Percentiles rank a stretch among this genome's conserved stretches.
Evolutionary conservation across 2,888 invertebrate species (phyloP).

Genomic region (Lysandra bellargus): DNA sequence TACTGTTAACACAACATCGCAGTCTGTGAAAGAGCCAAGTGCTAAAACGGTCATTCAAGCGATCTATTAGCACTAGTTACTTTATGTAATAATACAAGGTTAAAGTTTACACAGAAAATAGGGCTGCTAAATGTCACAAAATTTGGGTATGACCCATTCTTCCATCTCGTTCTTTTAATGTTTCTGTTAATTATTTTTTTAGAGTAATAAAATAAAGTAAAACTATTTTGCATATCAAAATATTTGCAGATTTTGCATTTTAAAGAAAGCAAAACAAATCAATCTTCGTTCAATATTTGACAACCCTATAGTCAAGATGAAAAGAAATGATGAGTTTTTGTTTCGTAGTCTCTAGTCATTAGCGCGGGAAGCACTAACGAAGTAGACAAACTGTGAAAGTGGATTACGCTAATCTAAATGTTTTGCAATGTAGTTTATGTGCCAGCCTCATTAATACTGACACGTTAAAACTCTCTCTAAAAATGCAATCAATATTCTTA

Average conservation of each 20-base stretch:
- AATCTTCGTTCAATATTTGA: neutral
- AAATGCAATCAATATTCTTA: slow-evolving; percentile 27
- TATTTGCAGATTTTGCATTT: too few species aligned
- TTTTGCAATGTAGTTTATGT: slow-evolving; percentile 44
- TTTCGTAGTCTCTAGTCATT: slow-evolving; percentile 42
- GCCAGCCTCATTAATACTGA: slow-evolving; percentile 38
- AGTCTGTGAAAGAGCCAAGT: slow-evolving; percentile 33
- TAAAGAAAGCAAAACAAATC: too few species aligned
- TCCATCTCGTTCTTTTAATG: neutral
- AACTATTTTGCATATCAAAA: too few species aligned
- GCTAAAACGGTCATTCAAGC: slow-evolving; percentile 37
- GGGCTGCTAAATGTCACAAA: neutral
- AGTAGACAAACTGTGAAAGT: slow-evolving; percentile 42
- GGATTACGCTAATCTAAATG: slow-evolving; percentile 44
- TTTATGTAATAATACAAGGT: slow-evolving; percentile 41
- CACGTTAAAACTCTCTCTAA: slow-evolving; percentile 35
- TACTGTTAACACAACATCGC: slow-evolving; percentile 33
- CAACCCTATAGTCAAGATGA: slow-evolving; percentile 34
- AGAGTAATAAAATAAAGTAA: too few species aligned
- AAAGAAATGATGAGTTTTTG: slow-evolving; percentile 37
- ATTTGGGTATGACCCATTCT: neutral
- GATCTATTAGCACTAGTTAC: slow-evolving; percentile 41
- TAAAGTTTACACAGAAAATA: slow-evolving; percentile 2
- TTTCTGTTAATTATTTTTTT: too few species aligned
- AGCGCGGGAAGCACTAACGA: slow-evolving; percentile 40